phyloP scores from a whole-genome alignment of 2,113 vertebrate species.

The Bungarus multicinctus region DNA sequence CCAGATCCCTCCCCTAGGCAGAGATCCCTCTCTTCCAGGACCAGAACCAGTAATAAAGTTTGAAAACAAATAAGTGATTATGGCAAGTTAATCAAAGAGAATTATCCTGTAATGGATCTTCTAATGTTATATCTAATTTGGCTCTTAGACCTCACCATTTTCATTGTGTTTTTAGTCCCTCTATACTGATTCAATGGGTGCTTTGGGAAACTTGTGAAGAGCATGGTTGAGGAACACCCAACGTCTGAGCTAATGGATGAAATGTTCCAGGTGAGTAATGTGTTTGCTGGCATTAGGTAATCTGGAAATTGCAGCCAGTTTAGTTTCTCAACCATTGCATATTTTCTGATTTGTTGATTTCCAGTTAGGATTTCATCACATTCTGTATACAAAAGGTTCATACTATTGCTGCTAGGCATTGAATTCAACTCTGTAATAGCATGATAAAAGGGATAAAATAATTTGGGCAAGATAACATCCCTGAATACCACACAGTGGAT shows the following conservation, averaged over 20 bases:
- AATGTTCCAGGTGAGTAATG: slow-evolving; percentile 20
- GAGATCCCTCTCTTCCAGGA: not conserved
- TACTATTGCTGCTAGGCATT: not conserved
- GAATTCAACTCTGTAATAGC: not conserved
- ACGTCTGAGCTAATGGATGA: not conserved
- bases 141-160: not conserved
- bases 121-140: not conserved
- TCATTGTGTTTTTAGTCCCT: not conserved
- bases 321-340: not conserved
- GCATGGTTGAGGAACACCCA: not conserved
- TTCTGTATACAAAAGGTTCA: not conserved
- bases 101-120: not conserved
- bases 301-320: not conserved
- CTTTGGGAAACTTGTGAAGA: not conserved
- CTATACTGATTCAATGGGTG: not conserved
- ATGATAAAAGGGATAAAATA: not conserved
- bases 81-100: not conserved
- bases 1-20: not conserved
- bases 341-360: not conserved
- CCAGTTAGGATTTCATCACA: too few relatives aligned
- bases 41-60: not conserved
- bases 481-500: not conserved
- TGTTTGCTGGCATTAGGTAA: not conserved
- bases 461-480: not conserved
- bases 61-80: not conserved